phyloP scores from a whole-genome alignment of 2,113 vertebrate species.

The Chlorodrepanis virens region DNA sequence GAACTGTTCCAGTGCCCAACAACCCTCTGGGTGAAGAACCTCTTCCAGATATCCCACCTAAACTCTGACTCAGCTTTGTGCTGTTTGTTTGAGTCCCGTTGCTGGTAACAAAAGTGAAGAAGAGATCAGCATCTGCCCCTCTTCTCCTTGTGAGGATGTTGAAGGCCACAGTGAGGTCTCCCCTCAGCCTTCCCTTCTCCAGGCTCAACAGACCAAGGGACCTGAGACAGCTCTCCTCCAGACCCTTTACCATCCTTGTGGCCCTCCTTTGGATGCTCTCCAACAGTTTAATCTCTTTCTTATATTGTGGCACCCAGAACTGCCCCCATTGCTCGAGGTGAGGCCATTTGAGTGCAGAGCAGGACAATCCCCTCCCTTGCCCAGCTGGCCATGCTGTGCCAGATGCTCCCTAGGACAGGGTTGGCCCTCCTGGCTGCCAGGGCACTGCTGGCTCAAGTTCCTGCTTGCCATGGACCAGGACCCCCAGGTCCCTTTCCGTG shows the following conservation, averaged over 20 bases:
- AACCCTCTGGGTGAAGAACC: neutral
- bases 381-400: accelerated
- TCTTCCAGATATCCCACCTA: neutral
- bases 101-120: neutral
- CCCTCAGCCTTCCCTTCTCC: neutral
- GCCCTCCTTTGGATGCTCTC: neutral
- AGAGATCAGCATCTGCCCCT: neutral
- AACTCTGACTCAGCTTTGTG: neutral
- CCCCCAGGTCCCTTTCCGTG: accelerated
- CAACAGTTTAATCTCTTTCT: neutral
- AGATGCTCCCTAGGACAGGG: neutral
- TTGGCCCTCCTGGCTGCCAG: neutral
- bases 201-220: neutral
- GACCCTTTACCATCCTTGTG: neutral
- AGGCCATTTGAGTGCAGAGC: accelerated
- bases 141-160: neutral
- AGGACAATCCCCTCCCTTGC: neutral
- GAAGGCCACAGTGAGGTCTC: neutral
- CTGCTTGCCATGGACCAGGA: accelerated
- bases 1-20: neutral
- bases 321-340: accelerated
- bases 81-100: neutral
- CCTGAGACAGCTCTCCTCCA: neutral
- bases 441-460: neutral
- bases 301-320: accelerated